Percentiles rank a stretch among this genome's conserved stretches.
These are phyloP conservation scores for Leptocoma aspasia DNA, from an alignment of 2,113 vertebrate species.

Conservation along the genomic window DNA sequence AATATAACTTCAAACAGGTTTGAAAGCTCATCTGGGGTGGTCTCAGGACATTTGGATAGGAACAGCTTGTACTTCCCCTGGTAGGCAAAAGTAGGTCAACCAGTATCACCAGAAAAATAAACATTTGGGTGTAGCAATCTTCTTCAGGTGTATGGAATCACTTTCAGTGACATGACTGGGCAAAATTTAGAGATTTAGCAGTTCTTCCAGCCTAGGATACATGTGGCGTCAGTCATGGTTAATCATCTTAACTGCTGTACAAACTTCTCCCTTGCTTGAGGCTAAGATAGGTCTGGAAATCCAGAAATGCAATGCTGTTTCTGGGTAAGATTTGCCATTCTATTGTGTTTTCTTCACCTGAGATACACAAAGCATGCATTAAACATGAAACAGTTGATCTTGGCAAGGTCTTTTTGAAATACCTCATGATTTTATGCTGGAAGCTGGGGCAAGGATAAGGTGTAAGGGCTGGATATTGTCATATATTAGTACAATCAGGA, in stretches of 20 bases:
- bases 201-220: conserved; percentile 4
- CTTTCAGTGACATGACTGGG: neutral
- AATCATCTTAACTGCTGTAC: neutral
- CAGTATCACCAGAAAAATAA: neutral
- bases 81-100: neutral
- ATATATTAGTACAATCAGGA: neutral
- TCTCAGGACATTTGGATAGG: neutral
- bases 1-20: neutral
- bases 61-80: neutral
- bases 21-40: neutral
- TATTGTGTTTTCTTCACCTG: neutral
- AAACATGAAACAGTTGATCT: neutral
- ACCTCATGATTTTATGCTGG: neutral
- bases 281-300: conserved; percentile 6
- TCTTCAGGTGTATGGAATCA: neutral
- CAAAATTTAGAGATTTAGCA: conserved; percentile 1
- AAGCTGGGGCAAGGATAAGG: neutral
- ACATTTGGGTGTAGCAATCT: neutral
- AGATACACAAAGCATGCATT: neutral
- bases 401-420: neutral
- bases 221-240: neutral
- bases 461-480: neutral
- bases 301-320: neutral
- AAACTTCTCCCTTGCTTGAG: conserved; percentile 23
- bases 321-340: neutral